Evolutionary conservation across 2,797 vertebrate species (phyloP), one percentile per base, ranked within the genome.

Genomic region (Florisuga fusca): DNA sequence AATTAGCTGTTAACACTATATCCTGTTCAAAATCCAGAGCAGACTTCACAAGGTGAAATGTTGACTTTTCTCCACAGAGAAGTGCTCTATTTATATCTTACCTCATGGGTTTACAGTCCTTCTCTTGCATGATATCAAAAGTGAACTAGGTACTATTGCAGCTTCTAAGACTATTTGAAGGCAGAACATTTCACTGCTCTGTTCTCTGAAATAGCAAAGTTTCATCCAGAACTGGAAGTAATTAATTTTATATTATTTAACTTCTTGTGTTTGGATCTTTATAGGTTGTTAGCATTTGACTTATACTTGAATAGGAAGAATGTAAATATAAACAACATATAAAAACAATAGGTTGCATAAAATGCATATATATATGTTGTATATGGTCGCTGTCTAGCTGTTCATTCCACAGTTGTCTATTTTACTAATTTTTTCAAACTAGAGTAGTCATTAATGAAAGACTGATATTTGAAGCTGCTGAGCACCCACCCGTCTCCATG

Each of bases 81-180:
- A 77, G 14, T 89, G 45, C n/a, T 87, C 86, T 95, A 82, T 94
- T 97, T 95, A 80, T 95, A 85, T 80, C 72, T 64, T 90, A 75
- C 46, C 90, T 95, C 61, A 58, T 92, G 72, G n/a, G 57, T 87
- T 94, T 90, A 61, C 55, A 78, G 48, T 86, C 63, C 41, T 95
- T 90, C 50, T 41, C 4, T 80, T 90, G 27, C 50, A 17, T 84
- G 77, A 54, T 34, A 77, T 90, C 41, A 79, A 25, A 73, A 90
- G 53, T 26, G 36, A 90, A 36, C 27, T 90, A 43, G 7, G n/a
- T 69, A 81, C 46, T 71, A 36, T 16, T 69, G 33, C 59, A 79
- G 18, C 45, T 88, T 88, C 73, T 75, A 46, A 75, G 43, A 55
- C 54, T 86, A 12, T 78, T 68, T 87, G 62, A 89, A 81, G 66